Evolutionary conservation across 2,797 vertebrate species (phyloP), one percentile per base, ranked within the genome.

Genomic region (Diplodus sargus): DNA sequence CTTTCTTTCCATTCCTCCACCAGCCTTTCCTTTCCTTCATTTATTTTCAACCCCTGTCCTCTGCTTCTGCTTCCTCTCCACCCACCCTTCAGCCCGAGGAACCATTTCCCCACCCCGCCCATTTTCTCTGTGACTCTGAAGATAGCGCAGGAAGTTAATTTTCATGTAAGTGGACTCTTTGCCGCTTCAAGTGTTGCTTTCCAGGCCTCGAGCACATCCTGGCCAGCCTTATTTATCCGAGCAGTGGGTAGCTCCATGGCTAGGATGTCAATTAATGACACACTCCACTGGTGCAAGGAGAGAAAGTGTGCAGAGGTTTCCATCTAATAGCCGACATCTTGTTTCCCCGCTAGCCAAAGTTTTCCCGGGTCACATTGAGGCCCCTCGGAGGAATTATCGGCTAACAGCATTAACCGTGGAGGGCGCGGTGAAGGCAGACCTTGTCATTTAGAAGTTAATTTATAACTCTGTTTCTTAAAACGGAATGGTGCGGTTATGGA

Each of bases 181-280:
- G 64, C 81, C 12, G 39, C 76, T 85, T 70, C 70, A 62, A 78
- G 64, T 83, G 78, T 61, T 68, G 66, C 80, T 68, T 62, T 72
- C 67, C 76, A 68, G 65, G 79, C 76, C 70, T 66, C 7, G 0
- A 67, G 74, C 61, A 58, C 74, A 63, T 78, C 65, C 65, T 1
- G 1, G 51, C 20, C 69, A 54, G 16, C 49, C 62, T 78, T 59
- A 74, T 74, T 80, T 73, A 76, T 67, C 67, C 64, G 30, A 56
- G 70, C 58, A 49, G 81, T 47, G 71, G 79, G 52, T 60, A 69
- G 71, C 77, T 82, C 70, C 70, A 74, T 71, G 76, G 69, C 65
- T 63, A 84, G 60, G 52, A 67, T 74, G 82, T 76, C 75, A 74
- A 81, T 83, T 88, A 90, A 90, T 88, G 84, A 88, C 80, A 81